phyloP scores from a whole-genome alignment of 2,888 invertebrate genomes.

The Amiota communis region DNA sequence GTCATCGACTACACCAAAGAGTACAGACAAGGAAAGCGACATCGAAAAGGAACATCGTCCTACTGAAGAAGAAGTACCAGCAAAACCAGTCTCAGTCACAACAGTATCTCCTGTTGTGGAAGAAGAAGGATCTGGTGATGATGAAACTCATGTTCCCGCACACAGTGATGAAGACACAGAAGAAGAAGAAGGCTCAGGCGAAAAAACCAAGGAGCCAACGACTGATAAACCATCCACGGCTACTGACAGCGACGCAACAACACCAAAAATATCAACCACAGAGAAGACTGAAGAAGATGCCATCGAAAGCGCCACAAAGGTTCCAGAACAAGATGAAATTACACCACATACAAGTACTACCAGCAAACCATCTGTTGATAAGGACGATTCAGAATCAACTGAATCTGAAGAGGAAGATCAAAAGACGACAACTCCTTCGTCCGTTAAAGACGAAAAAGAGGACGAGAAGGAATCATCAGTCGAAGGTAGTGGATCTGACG shows the following conservation, averaged over 20 bases:
- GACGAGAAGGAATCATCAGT: constrained; percentile 31
- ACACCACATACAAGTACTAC: constrained; percentile 29
- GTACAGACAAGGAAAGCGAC: neutral
- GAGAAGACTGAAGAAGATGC: constrained; percentile 2
- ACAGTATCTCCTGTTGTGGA: constrained; percentile 7
- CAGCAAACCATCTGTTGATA: constrained; percentile 6
- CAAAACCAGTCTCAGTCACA: constrained; percentile 39
- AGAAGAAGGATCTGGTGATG: constrained; percentile 31
- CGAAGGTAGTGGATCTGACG: neutral
- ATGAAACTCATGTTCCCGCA: constrained; percentile 7
- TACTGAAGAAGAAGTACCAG: constrained; percentile 22
- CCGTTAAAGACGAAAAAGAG: constrained; percentile 33
- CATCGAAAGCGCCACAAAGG: constrained; percentile 39
- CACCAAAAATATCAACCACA: constrained; percentile 21
- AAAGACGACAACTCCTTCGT: constrained; percentile 32
- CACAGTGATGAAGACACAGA: neutral
- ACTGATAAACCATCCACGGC: neutral
- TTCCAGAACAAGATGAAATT: constrained; percentile 44
- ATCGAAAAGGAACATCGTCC: constrained; percentile 7
- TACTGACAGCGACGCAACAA: constrained; percentile 38
- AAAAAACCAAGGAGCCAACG: neutral
- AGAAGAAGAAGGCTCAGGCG: neutral
- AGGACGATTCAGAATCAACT: neutral
- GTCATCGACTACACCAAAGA: constrained; percentile 17
- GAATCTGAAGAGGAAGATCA: constrained; percentile 28